These are phyloP conservation scores for Trigoniulus corallinus DNA, from an alignment of 1,140 invertebrate genomes.

Conservation along the genomic window DNA sequence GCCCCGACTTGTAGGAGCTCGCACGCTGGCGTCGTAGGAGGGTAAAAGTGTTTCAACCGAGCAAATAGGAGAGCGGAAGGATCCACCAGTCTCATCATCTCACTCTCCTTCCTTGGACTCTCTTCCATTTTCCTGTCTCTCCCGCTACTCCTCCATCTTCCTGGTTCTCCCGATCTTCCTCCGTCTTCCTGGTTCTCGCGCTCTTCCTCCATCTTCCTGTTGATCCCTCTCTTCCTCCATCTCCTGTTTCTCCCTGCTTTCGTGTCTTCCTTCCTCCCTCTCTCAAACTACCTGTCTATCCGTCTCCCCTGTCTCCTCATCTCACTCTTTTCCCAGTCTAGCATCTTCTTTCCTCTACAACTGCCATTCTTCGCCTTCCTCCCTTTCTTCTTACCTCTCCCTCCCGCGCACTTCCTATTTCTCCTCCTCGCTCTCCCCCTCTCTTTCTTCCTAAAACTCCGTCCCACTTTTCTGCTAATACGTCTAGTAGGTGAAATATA, in stretches of 20 bases:
- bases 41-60: neutral
- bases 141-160: constrained; percentile 8
- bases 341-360: constrained; percentile 5
- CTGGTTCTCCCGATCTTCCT: constrained; percentile 17
- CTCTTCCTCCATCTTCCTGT: neutral
- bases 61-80: neutral
- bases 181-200: neutral
- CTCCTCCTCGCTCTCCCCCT: too few species aligned
- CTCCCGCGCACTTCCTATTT: too few species aligned
- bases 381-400: too few species aligned
- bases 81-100: neutral
- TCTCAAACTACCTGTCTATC: neutral
- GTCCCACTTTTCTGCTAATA: too few species aligned
- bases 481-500: too few species aligned
- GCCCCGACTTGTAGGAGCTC: neutral
- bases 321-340: constrained; percentile 22
- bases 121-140: constrained; percentile 5
- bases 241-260: constrained; percentile 3
- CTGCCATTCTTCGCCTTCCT: constrained; percentile 5
- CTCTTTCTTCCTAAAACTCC: too few species aligned
- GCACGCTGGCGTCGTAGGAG: neutral
- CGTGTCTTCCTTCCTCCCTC: constrained; percentile 1
- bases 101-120: constrained; percentile 1
- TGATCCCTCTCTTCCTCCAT: constrained; percentile 5
- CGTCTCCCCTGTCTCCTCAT: constrained; percentile 5